Conservation (phyloP, 2,113 vertebrate genomes). For the Echinops telfairi region DNA sequence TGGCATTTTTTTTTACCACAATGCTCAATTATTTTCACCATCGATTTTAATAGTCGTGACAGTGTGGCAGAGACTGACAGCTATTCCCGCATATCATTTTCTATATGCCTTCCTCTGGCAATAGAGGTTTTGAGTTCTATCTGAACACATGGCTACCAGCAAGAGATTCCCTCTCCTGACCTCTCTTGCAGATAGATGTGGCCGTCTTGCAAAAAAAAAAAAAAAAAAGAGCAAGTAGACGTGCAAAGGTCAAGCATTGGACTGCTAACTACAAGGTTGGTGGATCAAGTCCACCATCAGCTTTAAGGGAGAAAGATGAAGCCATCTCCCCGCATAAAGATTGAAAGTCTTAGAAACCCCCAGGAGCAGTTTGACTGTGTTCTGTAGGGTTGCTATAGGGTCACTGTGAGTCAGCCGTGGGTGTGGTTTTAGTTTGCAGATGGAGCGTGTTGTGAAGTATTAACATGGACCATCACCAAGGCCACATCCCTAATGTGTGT, state of each 20-base stretch:
- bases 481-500: too few relatives aligned
- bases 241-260: not conserved
- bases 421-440: not conserved
- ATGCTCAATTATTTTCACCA: not conserved
- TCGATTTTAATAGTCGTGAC: not conserved
- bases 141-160: not conserved
- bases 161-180: not conserved
- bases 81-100: not conserved
- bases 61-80: not conserved
- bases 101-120: not conserved
- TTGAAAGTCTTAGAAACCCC: too few relatives aligned
- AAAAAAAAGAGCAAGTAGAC: not conserved
- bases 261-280: too few relatives aligned
- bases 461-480: not conserved
- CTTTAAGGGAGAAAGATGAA: too few relatives aligned
- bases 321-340: too few relatives aligned
- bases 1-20: not conserved
- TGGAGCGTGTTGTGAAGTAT: accelerated
- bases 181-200: not conserved
- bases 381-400: too few relatives aligned
- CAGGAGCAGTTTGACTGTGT: too few relatives aligned
- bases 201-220: not conserved
- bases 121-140: not conserved
- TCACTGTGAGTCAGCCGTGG: too few relatives aligned
- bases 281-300: too few relatives aligned